Base-by-base conservation (phyloP, 2,888 invertebrate genomes). In the Sylvicola fuscatus region DNA sequence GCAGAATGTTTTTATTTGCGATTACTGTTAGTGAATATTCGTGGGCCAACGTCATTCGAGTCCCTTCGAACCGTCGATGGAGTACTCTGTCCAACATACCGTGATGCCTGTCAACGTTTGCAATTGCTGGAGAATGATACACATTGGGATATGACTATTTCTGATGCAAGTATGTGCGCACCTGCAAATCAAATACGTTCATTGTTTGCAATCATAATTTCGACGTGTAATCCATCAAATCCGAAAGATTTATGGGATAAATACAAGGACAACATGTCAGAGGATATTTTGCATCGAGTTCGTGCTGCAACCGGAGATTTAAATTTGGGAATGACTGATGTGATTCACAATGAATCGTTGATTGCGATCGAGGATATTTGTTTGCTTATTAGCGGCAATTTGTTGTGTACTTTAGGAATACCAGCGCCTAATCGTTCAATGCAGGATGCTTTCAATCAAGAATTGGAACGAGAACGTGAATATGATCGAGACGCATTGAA, bases 11-110 rank as follows among this genome's bases (percentile, higher is more conserved):
- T 43, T 45, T 52, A 51, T 46, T 46, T 53, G 31, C 48, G 52
- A 13, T 33, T 54, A 40, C 39, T 50, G 11, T 40, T 56, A 36
- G 40, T 50, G 13, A 49, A 50, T 46, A 47, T 54, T 10, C 46
- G 44, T 34, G 49, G 51, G 3, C 53, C 53, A 40, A 50, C 47
- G 32, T 53, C 50, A 38, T 50, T 50, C 36, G 10, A 44, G 41
- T 12, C 40, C 30, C 39, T 56, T 32, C 40, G 51, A 48, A 56
- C 52, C 38, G 49, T 58, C 32, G 42, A 56, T 48, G 52, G 49
- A 42, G 26, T 32, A 42, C n/a, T 49, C 33, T 52, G 42, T 40
- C 41, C 27, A 16, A 49, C 53, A 38, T 58, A 46, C 46, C 41
- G 49, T 34, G 49, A 45, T 36, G 54, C 55, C 14, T 54, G 52